Evolutionary conservation across 2,888 invertebrate genomes (phyloP), one percentile per base, ranked within the genome.

Genomic region (Callyntrura guangdongensis): DNA sequence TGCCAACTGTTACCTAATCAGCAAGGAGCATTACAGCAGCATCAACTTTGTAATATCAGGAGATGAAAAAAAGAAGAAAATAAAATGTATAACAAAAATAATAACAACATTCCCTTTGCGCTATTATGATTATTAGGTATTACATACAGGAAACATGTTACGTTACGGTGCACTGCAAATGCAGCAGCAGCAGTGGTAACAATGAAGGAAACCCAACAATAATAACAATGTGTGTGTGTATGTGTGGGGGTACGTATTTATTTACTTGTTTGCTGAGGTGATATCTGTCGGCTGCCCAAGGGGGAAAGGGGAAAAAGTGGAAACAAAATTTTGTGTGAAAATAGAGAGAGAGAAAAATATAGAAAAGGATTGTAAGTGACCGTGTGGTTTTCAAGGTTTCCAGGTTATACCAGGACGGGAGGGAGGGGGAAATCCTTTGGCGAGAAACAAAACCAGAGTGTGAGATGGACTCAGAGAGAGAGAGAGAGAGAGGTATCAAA

Each of bases 1-100:
- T 91, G 91, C 91, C 91, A 91, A 91, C 91, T 91, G 91, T 91
- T 91, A 91, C 91, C 91, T 87, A 87, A 87, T 91, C 91, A 86
- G 83, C 56, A 67, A 25, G 53, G 11, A 67, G 53, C 53, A 77
- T 20, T 56, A 27, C 53, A 36, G 36, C 49, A 25, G 25, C 17
- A 36, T 25, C 20, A 17, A 22, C 20, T 8, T 64, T 17, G 22
- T 20, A 36, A 36, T 36, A 36, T 36, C 36, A 2, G 2, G 36
- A 22, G 20, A 72, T 4, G 12, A 22, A 3, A 67, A 64, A 64
- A 25, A 72, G 45, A 27, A 22, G 12, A 67, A 64, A 64, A 25
- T 11, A 69, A 47, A 74, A 9, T 17, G 4, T 11, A 14, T 17
- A 69, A 69, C 27, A 45, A 69, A 27, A 69, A 47, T 74, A 47